phyloP scores from a whole-genome alignment of 2,113 vertebrate species.

The Dipodomys spectabilis region DNA sequence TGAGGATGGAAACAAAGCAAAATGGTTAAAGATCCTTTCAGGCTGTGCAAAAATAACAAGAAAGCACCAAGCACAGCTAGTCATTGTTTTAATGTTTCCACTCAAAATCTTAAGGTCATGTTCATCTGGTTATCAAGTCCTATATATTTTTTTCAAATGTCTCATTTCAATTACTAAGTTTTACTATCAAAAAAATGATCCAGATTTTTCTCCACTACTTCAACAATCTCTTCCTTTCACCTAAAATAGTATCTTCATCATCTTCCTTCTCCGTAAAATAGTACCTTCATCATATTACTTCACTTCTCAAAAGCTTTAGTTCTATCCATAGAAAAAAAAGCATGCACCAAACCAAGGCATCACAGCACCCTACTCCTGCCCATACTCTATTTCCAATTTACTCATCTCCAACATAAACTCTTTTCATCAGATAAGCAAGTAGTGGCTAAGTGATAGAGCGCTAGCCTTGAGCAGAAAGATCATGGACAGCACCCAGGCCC shows the following conservation, averaged over 20 bases:
- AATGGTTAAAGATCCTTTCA: not conserved
- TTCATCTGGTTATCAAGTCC: not conserved
- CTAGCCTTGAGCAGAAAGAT: too few relatives aligned
- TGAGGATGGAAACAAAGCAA: conserved; percentile 15
- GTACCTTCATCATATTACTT: not conserved
- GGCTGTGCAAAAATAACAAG: not conserved
- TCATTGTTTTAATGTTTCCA: not conserved
- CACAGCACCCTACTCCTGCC: not conserved
- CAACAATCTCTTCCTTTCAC: not conserved
- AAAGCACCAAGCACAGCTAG: not conserved
- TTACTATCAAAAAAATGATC: conserved; percentile 21
- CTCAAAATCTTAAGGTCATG: conserved; percentile 1
- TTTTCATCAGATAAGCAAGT: not conserved
- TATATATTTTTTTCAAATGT: conserved; percentile 20
- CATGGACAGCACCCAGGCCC: too few relatives aligned
- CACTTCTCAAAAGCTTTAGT: conserved; percentile 22
- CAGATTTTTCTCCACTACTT: conserved; percentile 1
- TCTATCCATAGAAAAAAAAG: not conserved
- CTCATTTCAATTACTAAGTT: conserved; percentile 45
- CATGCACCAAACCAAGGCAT: not conserved
- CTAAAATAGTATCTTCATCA: not conserved
- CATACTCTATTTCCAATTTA: not conserved
- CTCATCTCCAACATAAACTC: not conserved
- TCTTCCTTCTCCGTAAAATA: not conserved
- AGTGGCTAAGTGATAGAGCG: too few relatives aligned